Conservation (phyloP, 2,113 vertebrate species). For the Peromyscus leucopus region DNA sequence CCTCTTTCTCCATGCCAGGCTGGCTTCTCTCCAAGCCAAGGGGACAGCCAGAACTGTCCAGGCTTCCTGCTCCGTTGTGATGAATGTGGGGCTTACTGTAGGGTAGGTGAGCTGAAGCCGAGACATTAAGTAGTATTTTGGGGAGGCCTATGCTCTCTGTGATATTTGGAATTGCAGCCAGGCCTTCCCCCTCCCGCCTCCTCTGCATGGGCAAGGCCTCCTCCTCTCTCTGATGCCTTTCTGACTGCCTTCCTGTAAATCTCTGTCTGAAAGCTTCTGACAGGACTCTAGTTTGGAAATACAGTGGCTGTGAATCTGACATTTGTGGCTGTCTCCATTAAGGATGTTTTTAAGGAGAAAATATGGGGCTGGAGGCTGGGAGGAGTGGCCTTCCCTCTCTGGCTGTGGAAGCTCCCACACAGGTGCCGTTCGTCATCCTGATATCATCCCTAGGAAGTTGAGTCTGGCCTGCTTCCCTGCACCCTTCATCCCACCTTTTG, state of each 20-base stretch:
- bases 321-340: slow-evolving; percentile 19
- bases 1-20: rapidly evolving
- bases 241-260: background rate
- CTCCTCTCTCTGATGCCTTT: background rate
- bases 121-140: rapidly evolving
- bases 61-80: rapidly evolving
- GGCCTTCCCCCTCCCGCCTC: background rate
- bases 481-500: background rate
- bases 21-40: background rate
- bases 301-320: slow-evolving; percentile 37
- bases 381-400: background rate
- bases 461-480: background rate
- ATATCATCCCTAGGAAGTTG: background rate
- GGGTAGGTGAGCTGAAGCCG: background rate
- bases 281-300: background rate
- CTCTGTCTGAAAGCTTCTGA: background rate
- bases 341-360: slow-evolving; percentile 44
- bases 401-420: background rate
- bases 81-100: rapidly evolving
- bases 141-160: background rate
- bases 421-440: background rate
- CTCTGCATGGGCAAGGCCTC: background rate
- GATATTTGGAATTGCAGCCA: background rate
- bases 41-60: background rate
- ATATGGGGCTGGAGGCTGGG: background rate